Percentiles rank a stretch among this genome's conserved stretches.
These are phyloP conservation scores for Actias luna DNA, from an alignment of 2,888 invertebrate genomes.

Conservation along the genomic window DNA sequence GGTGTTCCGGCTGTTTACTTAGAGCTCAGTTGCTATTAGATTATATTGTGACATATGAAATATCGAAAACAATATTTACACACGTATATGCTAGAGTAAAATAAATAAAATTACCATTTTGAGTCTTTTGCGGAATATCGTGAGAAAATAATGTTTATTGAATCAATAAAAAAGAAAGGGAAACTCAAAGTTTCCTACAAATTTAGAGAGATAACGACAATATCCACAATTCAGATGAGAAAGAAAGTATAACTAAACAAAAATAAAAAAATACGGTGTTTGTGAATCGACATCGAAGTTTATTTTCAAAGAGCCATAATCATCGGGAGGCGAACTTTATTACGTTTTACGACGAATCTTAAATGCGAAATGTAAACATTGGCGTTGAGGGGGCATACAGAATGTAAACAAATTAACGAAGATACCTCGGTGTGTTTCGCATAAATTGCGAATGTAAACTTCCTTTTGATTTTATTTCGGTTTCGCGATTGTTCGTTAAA, in stretches of 20 bases:
- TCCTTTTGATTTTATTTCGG: constrained; percentile 49
- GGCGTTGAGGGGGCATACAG: constrained; percentile 54
- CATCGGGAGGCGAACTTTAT: constrained; percentile 70
- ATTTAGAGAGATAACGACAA: constrained; percentile 58
- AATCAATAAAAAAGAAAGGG: constrained; percentile 45
- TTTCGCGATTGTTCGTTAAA: constrained; percentile 33
- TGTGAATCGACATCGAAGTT: constrained; percentile 64
- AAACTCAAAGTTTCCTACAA: constrained; percentile 41
- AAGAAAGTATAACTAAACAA: constrained; percentile 65
- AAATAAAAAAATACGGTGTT: constrained; percentile 59
- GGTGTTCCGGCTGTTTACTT: no score
- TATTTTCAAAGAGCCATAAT: constrained; percentile 74
- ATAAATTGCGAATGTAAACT: constrained; percentile 49
- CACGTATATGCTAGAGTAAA: constrained; percentile 29
- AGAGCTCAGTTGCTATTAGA: no score
- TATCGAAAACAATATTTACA: no score
- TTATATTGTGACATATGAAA: no score
- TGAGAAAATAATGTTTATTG: constrained; percentile 31
- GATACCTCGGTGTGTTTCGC: constrained; percentile 48
- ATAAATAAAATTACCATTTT: constrained; percentile 38
- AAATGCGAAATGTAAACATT: constrained; percentile 63
- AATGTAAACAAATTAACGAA: constrained; percentile 69
- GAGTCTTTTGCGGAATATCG: neutral
- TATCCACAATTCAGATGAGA: constrained; percentile 57
- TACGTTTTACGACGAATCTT: constrained; percentile 54